Evolutionary conservation across 1,140 invertebrate species (phyloP), one percentile per base, ranked within the genome.

Genomic region (Aphaenogaster rudis): DNA sequence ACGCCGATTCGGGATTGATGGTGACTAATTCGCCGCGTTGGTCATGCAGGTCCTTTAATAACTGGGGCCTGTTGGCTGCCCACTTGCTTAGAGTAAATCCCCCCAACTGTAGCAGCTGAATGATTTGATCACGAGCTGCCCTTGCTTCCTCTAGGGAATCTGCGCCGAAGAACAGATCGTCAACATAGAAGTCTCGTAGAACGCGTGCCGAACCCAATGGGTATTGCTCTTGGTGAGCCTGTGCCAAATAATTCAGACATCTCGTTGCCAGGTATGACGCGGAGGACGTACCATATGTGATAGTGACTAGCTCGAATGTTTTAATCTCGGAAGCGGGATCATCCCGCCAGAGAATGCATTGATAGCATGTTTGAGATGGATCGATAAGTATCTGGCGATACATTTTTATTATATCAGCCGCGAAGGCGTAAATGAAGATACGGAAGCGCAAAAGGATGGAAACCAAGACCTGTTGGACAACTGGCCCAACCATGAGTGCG

Each of bases 391-490:
- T 63, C 7, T 78, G 76, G 6, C 76, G 17, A 45, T 78, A 78
- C 76, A 78, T 78, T 63, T 78, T 78, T 5, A 39, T 9, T 42
- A 61, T 78, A 15, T 78, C 57, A 6, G 57, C 33, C 0, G 59
- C 28, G 0, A 63, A 1, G 0, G 36, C 59, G 0, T 63, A 50
- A 1, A 0, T 2, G 4, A 61, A 63, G 0, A 0, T 50, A 8
- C 78, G 11, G 13, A 80, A 66, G 0, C 61, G 3, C 7, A 42
- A 11, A 0, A 80, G 9, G 1, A 80, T 80, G 0, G 21, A 50
- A 0, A 39, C 1, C 0, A 80, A 4, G 17, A 67, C 63, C 6
- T 63, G 59, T 7, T 80, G 59, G 1, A 80, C 3, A 2, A 64
- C 48, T 0, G 61, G 77, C 0, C 77, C 78, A 0, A 5, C 17